phyloP scores from a whole-genome alignment of 1,140 invertebrate species.

The Branchinecta lynchi region DNA sequence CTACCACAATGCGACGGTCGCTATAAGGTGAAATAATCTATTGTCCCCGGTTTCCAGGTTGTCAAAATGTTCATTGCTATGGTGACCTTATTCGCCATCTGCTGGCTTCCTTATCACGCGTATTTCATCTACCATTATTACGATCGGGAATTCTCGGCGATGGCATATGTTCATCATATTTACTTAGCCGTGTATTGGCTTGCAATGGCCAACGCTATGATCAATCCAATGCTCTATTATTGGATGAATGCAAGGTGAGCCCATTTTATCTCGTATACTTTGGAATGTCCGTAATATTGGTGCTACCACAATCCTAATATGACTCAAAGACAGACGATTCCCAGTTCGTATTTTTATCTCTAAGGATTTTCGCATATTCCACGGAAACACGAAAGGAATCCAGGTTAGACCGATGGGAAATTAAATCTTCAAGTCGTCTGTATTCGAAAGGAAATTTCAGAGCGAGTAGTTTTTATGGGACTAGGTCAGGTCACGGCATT shows the following conservation, averaged over 20 bases:
- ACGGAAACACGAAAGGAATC: background rate
- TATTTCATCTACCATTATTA: conserved; percentile 73
- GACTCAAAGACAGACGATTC: too few species aligned
- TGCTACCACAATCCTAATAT: too few species aligned
- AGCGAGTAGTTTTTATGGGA: too few species aligned
- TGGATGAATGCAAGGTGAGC: conserved; percentile 68
- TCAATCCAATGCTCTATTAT: conserved; percentile 80
- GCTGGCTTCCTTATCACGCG: conserved; percentile 74
- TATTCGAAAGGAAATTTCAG: too few species aligned
- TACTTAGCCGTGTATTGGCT: conserved; percentile 68
- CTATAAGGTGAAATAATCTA: too few species aligned
- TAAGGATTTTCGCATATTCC: too few species aligned
- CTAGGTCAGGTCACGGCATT: too few species aligned
- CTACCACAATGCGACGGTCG: too few species aligned
- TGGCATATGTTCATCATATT: conserved; percentile 58
- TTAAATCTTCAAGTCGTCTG: too few species aligned
- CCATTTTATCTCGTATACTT: background rate
- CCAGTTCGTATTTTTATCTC: too few species aligned
- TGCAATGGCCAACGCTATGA: conserved; percentile 81
- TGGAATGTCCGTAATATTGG: background rate
- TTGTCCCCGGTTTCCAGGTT: conserved; percentile 39
- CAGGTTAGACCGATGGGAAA: too few species aligned
- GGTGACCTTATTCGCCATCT: conserved; percentile 65
- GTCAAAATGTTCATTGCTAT: conserved; percentile 71
- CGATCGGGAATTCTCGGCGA: conserved; percentile 49